Evolutionary conservation across 2,797 vertebrate genomes (phyloP).

Genomic region (Myripristis jacobus): DNA sequence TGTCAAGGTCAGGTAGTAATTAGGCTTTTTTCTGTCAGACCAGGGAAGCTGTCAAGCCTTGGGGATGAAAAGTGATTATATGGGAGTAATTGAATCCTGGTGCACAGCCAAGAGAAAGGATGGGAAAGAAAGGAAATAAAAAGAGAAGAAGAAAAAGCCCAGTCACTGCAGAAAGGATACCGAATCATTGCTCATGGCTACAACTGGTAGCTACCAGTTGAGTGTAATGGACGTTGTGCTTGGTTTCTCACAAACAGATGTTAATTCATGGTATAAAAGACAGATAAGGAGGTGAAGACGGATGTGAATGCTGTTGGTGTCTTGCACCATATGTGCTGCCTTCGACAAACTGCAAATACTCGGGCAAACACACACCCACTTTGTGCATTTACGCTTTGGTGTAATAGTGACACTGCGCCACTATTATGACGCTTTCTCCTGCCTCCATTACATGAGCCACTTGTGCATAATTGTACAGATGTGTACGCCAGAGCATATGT

Average conservation of each 20-base stretch:
- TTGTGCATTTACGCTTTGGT: not conserved
- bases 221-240: conserved; percentile 6
- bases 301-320: not conserved
- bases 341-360: not conserved
- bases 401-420: not conserved
- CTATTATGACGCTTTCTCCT: not conserved
- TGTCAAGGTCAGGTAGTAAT: conserved; percentile 81
- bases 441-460: not conserved
- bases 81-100: conserved; percentile 80
- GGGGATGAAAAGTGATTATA: conserved; percentile 84
- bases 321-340: not conserved
- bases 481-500: conserved; percentile 13
- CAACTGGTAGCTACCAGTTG: conserved; percentile 9
- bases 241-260: conserved; percentile 30
- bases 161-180: conserved; percentile 40
- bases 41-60: conserved; percentile 78
- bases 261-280: not conserved
- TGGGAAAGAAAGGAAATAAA: conserved; percentile 27
- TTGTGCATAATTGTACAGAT: conserved; percentile 17
- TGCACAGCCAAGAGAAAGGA: conserved; percentile 66
- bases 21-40: conserved; percentile 75
- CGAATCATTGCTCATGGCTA: not conserved
- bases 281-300: not conserved
- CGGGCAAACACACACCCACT: not conserved
- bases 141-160: conserved; percentile 4